A percentile compares a stretch with the other conserved stretches of the same genome.
Conservation (phyloP, 2,113 vertebrate species). For the Clinocottus analis region DNA sequence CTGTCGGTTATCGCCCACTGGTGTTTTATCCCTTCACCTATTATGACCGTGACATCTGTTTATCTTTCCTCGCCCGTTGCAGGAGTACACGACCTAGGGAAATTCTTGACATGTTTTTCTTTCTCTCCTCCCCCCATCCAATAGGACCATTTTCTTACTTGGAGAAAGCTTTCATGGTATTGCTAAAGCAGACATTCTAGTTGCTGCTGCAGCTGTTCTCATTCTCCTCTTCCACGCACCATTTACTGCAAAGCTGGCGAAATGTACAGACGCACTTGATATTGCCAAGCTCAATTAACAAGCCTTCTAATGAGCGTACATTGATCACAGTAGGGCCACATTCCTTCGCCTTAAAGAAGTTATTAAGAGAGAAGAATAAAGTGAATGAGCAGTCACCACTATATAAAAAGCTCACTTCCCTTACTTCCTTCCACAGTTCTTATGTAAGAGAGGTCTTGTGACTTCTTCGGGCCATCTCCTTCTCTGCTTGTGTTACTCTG, state of each 20-base stretch:
- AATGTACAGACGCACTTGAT: constrained; percentile 51
- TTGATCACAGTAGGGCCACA: constrained; percentile 46
- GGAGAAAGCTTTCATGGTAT: constrained; percentile 36
- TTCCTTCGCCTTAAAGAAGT: constrained; percentile 39
- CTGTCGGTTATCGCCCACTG: constrained; percentile 28
- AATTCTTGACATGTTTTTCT: constrained; percentile 38
- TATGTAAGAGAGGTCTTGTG: constrained; percentile 70
- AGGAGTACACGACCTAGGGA: constrained; percentile 61
- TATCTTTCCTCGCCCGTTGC: constrained; percentile 59
- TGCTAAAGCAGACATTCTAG: constrained; percentile 31
- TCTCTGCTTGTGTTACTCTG: constrained; percentile 46
- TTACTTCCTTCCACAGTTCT: constrained; percentile 55
- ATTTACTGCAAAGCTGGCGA: constrained; percentile 68
- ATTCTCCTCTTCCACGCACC: constrained; percentile 51
- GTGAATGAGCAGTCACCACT: constrained; percentile 43
- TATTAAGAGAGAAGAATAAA: constrained; percentile 44
- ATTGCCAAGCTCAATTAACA: constrained; percentile 64
- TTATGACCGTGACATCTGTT: constrained; percentile 58
- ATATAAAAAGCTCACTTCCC: constrained; percentile 60
- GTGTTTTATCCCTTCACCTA: constrained; percentile 57
- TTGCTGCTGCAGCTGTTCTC: constrained; percentile 67
- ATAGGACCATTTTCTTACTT: constrained; percentile 37
- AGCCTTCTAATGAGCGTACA: constrained; percentile 46
- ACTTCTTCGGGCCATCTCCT: constrained; percentile 59
- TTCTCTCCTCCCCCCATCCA: not conserved